phyloP scores from a whole-genome alignment of 2,888 invertebrate genomes.

The Laothoe populi region DNA sequence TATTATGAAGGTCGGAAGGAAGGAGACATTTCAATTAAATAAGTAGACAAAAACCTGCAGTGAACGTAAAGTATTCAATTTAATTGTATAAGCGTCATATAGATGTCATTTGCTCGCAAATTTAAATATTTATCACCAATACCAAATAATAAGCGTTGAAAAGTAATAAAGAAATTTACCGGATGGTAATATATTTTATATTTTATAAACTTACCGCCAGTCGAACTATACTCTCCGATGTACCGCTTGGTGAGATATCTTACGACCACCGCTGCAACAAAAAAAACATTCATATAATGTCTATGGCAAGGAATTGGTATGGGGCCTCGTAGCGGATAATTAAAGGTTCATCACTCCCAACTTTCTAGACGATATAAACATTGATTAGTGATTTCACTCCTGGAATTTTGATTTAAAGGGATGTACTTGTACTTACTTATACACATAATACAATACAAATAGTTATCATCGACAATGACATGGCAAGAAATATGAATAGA shows the following conservation, averaged over 20 bases:
- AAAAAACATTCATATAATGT: constrained; percentile 54
- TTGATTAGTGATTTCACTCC: constrained; percentile 79
- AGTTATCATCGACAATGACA: constrained; percentile 79
- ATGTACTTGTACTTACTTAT: constrained; percentile 49
- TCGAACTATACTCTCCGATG: constrained; percentile 92
- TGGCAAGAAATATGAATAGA: constrained; percentile 66
- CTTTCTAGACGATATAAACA: constrained; percentile 70
- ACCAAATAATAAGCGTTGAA: constrained; percentile 14
- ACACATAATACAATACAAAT: constrained; percentile 73
- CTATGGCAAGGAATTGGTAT: constrained; percentile 45
- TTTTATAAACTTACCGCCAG: constrained; percentile 86
- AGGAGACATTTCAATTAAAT: constrained; percentile 40
- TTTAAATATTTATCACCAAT: constrained; percentile 19
- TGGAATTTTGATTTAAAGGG: constrained; percentile 67
- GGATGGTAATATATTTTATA: constrained; percentile 23
- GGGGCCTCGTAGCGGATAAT: constrained; percentile 53
- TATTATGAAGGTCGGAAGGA: constrained; percentile 66
- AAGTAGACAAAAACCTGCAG: constrained; percentile 25
- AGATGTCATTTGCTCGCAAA: constrained; percentile 16
- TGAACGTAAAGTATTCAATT: constrained; percentile 38
- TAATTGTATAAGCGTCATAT: constrained; percentile 28
- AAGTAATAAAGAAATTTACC: constrained; percentile 3
- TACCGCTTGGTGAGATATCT: constrained; percentile 91
- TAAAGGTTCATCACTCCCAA: constrained; percentile 70
- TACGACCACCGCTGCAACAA: constrained; percentile 91